These are phyloP conservation scores for Chromis chromis DNA, from an alignment of 2,797 vertebrate species.

Conservation along the genomic window DNA sequence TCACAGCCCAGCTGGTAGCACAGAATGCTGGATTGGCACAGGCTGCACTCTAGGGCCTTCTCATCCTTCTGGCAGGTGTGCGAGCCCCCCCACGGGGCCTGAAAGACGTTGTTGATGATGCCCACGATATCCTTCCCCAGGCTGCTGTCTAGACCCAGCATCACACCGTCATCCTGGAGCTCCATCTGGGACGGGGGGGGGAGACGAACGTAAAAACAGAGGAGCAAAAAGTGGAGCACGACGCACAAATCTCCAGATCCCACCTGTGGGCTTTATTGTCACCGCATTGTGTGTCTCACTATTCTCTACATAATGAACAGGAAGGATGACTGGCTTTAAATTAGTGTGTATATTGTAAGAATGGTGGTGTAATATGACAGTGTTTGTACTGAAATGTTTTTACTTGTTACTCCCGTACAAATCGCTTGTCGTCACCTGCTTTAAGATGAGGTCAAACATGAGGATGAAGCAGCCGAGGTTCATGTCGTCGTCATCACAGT, in stretches of 20 bases:
- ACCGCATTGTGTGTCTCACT: background rate
- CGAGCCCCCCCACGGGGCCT: slow-evolving; percentile 98
- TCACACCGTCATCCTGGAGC: slow-evolving; percentile 96
- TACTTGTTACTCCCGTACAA: background rate
- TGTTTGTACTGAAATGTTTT: background rate
- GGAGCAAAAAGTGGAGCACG: slow-evolving; percentile 50
- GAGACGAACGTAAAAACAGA: slow-evolving; percentile 27
- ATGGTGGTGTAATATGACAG: background rate
- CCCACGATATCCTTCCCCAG: slow-evolving; percentile 96
- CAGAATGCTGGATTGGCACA: slow-evolving; percentile 98
- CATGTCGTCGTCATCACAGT: slow-evolving; percentile 98
- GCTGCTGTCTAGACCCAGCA: slow-evolving; percentile 94
- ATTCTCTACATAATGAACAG: slow-evolving; percentile 16
- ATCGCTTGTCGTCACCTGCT: slow-evolving; percentile 88
- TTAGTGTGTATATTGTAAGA: background rate
- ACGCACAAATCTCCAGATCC: slow-evolving; percentile 47
- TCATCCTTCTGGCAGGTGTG: slow-evolving; percentile 98
- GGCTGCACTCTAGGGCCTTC: slow-evolving; percentile 93
- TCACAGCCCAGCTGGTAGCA: slow-evolving; percentile 99
- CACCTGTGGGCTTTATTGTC: slow-evolving; percentile 54
- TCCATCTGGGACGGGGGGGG: slow-evolving; percentile 90
- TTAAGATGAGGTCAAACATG: slow-evolving; percentile 98
- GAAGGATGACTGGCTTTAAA: background rate
- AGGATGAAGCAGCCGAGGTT: slow-evolving; percentile 99
- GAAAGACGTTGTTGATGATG: slow-evolving; percentile 98